These are phyloP conservation scores for Hydroisotoma schaefferi DNA, from an alignment of 2,888 invertebrate genomes.

Conservation along the genomic window DNA sequence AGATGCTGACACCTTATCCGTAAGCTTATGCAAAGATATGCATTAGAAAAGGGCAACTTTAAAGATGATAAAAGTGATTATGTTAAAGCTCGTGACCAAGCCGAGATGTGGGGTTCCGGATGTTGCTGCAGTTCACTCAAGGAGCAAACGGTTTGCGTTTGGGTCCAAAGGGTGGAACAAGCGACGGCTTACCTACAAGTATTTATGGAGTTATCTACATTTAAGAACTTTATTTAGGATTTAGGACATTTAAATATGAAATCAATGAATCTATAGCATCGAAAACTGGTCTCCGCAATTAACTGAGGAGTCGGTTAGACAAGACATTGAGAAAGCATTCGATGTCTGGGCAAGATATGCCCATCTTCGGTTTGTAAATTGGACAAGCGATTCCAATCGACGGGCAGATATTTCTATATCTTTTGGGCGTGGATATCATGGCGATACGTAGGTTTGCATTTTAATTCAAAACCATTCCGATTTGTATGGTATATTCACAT, in stretches of 20 bases:
- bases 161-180: conserved; percentile 67
- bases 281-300: conserved; percentile 66
- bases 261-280: conserved; percentile 56
- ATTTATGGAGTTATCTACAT: conserved; percentile 45
- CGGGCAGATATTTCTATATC: conserved; percentile 73
- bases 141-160: conserved; percentile 61
- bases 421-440: conserved; percentile 67
- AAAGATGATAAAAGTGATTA: too few species aligned
- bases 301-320: conserved; percentile 56
- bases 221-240: background rate
- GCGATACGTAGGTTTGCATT: conserved; percentile 60
- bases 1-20: conserved; percentile 63
- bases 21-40: conserved; percentile 48
- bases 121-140: conserved; percentile 54
- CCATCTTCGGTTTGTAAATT: conserved; percentile 49
- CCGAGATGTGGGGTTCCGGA: conserved; percentile 72
- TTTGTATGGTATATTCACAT: background rate
- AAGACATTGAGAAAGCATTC: conserved; percentile 58
- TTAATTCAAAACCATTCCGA: background rate
- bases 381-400: conserved; percentile 51
- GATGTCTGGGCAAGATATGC: conserved; percentile 52
- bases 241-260: background rate
- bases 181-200: conserved; percentile 66
- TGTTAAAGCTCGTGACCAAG: conserved; percentile 62
- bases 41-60: background rate